Evolutionary conservation across 2,113 vertebrate species (phyloP).

Genomic region (Oxygymnocypris stewartii): DNA sequence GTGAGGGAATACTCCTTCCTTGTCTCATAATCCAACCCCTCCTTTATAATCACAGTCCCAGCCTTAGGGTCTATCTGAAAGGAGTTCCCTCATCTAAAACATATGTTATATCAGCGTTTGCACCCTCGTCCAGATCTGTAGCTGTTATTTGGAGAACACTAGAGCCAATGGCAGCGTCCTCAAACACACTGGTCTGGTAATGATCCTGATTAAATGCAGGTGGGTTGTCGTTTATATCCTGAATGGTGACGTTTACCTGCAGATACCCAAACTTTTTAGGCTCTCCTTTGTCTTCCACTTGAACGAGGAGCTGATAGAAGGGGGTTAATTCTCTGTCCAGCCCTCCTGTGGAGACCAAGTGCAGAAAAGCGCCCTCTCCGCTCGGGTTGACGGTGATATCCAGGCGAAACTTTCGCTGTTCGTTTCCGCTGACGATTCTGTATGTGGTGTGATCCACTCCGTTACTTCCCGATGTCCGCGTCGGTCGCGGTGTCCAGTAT

Average conservation of each 20-base stretch:
- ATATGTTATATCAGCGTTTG: conserved; percentile 91
- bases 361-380: conserved; percentile 96
- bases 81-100: conserved; percentile 85
- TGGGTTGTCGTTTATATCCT: conserved; percentile 96
- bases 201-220: conserved; percentile 86
- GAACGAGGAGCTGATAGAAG: conserved; percentile 88
- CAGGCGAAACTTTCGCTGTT: conserved; percentile 88
- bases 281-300: conserved; percentile 94
- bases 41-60: conserved; percentile 88
- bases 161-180: conserved; percentile 88
- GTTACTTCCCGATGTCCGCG: conserved; percentile 90
- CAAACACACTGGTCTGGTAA: conserved; percentile 87
- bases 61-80: conserved; percentile 89
- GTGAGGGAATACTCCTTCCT: conserved; percentile 89
- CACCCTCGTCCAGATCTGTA: conserved; percentile 89
- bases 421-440: conserved; percentile 89
- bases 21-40: conserved; percentile 86
- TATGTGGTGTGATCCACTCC: conserved; percentile 95
- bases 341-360: conserved; percentile 90
- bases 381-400: conserved; percentile 96
- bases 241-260: conserved; percentile 94
- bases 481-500: conserved; percentile 96
- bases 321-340: conserved; percentile 88
- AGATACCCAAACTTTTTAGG: conserved; percentile 89
- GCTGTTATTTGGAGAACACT: conserved; percentile 89